Percentiles rank a stretch among this genome's conserved stretches.
phyloP scores from a whole-genome alignment of 2,113 vertebrate species.

The Pseudorasbora parva region DNA sequence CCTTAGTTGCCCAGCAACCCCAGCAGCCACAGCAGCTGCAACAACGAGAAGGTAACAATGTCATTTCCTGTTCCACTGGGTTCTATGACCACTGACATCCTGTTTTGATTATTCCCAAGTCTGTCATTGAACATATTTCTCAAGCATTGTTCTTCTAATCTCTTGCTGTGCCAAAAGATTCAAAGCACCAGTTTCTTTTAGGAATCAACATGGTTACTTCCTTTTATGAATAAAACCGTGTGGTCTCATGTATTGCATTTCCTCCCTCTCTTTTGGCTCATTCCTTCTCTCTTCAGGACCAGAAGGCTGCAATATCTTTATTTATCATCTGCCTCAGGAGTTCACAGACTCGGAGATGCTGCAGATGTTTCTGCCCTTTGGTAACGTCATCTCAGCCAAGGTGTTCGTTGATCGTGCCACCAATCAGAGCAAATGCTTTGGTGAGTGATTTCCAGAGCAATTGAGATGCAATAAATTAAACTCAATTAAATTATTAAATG shows the following conservation, averaged over 20 bases:
- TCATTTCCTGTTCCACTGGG: conserved; percentile 34
- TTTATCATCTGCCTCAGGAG: conserved; percentile 98
- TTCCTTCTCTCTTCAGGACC: conserved; percentile 78
- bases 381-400: conserved; percentile 97
- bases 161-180: background rate
- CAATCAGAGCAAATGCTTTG: conserved; percentile 99
- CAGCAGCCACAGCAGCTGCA: conserved; percentile 87
- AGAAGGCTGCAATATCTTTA: conserved; percentile 97
- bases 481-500: background rate
- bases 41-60: conserved; percentile 83
- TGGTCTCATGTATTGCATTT: background rate
- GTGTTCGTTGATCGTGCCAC: conserved; percentile 97
- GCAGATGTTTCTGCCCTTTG: conserved; percentile 98
- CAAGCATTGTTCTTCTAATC: background rate
- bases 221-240: background rate
- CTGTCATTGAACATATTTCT: background rate
- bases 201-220: background rate
- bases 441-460: conserved; percentile 73
- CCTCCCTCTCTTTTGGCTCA: conserved; percentile 22
- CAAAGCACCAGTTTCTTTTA: background rate
- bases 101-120: conserved; percentile 6
- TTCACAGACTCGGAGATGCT: conserved; percentile 95
- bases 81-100: conserved; percentile 12
- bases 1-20: conserved; percentile 86
- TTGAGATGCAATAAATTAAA: background rate